Conservation (phyloP, 2,113 vertebrate genomes). For the Ariopsis seemanni region DNA sequence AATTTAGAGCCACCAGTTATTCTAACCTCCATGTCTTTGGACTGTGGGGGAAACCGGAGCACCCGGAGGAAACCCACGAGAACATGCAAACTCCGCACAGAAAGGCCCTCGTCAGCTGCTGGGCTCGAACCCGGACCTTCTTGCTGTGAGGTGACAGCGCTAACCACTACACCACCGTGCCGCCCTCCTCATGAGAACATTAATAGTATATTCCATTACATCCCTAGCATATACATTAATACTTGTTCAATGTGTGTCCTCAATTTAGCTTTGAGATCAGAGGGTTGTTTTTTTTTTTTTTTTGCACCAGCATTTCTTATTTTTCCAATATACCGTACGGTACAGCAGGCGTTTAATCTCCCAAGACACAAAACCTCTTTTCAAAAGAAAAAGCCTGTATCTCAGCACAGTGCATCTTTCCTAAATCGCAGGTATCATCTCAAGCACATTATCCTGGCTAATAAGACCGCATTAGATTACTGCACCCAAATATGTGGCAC, state of each 20-base stretch:
- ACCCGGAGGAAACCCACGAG: too few species aligned
- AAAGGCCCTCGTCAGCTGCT: too few species aligned
- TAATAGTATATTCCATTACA: neutral
- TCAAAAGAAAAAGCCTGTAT: neutral
- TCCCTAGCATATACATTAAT: neutral
- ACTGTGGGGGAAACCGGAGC: too few species aligned
- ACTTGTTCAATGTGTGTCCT: neutral
- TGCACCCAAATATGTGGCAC: neutral
- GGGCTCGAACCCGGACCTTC: too few species aligned
- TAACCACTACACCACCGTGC: too few species aligned
- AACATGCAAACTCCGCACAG: too few species aligned
- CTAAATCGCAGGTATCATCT: slow-evolving; percentile 18
- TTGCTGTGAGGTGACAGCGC: too few species aligned
- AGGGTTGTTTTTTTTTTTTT: neutral
- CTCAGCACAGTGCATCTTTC: neutral
- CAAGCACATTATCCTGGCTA: slow-evolving; percentile 4
- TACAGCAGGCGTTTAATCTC: neutral
- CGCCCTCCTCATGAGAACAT: neutral
- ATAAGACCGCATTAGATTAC: slow-evolving; percentile 30
- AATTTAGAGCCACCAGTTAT: too few species aligned
- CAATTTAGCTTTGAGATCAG: neutral
- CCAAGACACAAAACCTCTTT: neutral
- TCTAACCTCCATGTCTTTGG: too few species aligned
- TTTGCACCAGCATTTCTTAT: neutral
- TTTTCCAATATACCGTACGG: neutral